Percentiles rank a stretch among this genome's conserved stretches.
These are phyloP conservation scores for Dicyrtoma fusca DNA, from an alignment of 2,888 invertebrate species.

Conservation along the genomic window DNA sequence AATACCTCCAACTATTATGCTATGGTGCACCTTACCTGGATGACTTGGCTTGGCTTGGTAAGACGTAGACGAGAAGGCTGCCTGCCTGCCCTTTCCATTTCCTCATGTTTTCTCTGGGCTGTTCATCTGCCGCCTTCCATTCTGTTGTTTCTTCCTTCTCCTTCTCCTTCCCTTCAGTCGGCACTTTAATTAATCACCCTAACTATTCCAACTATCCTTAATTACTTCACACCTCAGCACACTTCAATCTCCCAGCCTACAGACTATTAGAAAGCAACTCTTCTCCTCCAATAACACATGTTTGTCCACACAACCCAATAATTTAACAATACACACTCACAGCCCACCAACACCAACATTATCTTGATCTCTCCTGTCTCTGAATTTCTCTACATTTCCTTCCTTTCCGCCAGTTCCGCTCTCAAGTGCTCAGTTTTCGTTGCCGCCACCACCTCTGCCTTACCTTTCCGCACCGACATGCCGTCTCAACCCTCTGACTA, in stretches of 20 bases:
- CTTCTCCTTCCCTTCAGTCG: conserved; percentile 24
- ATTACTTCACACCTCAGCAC: conserved; percentile 52
- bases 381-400: neutral
- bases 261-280: conserved; percentile 19
- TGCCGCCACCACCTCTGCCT: neutral
- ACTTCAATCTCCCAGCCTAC: conserved; percentile 43
- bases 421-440: neutral
- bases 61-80: conserved; percentile 25
- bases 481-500: no score
- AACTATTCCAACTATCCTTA: conserved; percentile 55
- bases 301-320: conserved; percentile 28
- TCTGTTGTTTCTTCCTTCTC: neutral
- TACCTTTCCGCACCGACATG: no score
- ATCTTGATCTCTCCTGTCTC: conserved; percentile 2
- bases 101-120: neutral
- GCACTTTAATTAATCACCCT: conserved; percentile 47
- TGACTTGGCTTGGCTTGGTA: conserved; percentile 22
- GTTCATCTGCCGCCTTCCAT: neutral
- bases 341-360: conserved; percentile 17
- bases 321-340: conserved; percentile 34
- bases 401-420: neutral
- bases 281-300: conserved; percentile 29
- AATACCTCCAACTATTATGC: neutral
- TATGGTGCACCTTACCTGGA: conserved; percentile 18
- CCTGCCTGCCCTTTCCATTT: conserved; percentile 6